Conservation (phyloP, 2,888 invertebrate genomes). For the Tenthredo distinguenda region DNA sequence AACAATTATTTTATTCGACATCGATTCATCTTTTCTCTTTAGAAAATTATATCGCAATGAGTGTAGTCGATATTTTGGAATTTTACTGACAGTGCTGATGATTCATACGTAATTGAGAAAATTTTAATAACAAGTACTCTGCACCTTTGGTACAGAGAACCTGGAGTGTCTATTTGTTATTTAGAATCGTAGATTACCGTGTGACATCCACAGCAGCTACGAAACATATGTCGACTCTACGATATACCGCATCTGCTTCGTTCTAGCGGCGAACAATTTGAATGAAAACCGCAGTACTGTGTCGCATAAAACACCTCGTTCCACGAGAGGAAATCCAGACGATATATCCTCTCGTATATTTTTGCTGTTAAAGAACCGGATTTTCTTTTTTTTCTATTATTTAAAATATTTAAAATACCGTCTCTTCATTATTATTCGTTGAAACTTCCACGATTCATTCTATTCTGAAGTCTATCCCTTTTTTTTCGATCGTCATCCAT, state of each 20-base stretch:
- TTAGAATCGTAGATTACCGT: constrained; percentile 6
- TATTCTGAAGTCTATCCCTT: neutral
- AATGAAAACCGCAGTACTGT: constrained; percentile 8
- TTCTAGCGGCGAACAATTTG: neutral
- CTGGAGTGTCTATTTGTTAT: neutral
- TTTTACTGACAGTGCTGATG: neutral
- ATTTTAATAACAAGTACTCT: neutral
- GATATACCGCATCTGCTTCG: constrained; percentile 3
- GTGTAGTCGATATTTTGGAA: neutral
- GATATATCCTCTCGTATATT: neutral
- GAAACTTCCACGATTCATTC: neutral
- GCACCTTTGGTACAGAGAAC: neutral
- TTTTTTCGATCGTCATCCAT: neutral
- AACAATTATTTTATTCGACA: neutral
- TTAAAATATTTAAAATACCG: neutral
- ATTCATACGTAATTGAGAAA: neutral
- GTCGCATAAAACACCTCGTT: constrained; percentile 7
- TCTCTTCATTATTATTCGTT: neutral
- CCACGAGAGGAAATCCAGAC: neutral
- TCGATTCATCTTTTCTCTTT: neutral
- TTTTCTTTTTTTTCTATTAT: neutral
- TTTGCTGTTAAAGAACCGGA: neutral
- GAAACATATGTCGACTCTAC: constrained; percentile 9
- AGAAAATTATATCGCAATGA: neutral
- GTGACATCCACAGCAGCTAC: neutral